Base-by-base conservation (phyloP, 2,113 vertebrate species). In the Ceyx cyanopectus region DNA sequence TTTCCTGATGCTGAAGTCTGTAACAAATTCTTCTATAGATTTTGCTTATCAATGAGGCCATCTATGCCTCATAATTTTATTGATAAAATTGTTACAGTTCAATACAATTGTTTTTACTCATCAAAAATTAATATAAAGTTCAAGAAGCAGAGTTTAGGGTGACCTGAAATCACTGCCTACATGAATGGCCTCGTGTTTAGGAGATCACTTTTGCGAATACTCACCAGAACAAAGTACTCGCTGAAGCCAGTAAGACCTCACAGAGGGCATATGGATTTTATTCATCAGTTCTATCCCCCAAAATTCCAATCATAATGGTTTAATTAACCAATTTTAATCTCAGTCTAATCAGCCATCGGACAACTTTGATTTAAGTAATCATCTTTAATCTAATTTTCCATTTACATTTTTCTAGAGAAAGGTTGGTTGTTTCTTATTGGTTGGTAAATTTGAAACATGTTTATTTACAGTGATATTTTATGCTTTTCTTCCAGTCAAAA, bases 321-420 rank as follows among this genome's bases (percentile, higher is more conserved):
- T 77, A 75, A 94, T 86, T 92, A 65, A 70, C 80, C 82, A 78
- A 45, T 94, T 96, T 94, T 94, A 96, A 95, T 95, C 90, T 85
- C 51, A 81, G 57, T 83, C 48, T 94, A 81, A 90, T 95, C 94
- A 95, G 57, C 68, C 23, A 83, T 65, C 53, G 85, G 85, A 82
- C 88, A 85, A 43, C 79, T 90, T 67, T 92, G 82, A 91, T 92
- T 85, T 95, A 80, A 85, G 41, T 62, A 95, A 94, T 95, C 80
- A 93, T 20, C 69, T 88, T 94, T 95, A 87, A 91, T 90, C 56
- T 91, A 87, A 48, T 29, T 94, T 91, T 77, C 68, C 32, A 50
- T 94, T 92, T 90, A 26, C 60, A 53, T 93, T 94, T 95, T 91
- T 75, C 68, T 83, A 75, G 80, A 57, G 53, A 76, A 87, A 65